Evolutionary conservation across 2,797 vertebrate species (phyloP), one percentile per base, ranked within the genome.

Genomic region (Novumbra hubbsi): DNA sequence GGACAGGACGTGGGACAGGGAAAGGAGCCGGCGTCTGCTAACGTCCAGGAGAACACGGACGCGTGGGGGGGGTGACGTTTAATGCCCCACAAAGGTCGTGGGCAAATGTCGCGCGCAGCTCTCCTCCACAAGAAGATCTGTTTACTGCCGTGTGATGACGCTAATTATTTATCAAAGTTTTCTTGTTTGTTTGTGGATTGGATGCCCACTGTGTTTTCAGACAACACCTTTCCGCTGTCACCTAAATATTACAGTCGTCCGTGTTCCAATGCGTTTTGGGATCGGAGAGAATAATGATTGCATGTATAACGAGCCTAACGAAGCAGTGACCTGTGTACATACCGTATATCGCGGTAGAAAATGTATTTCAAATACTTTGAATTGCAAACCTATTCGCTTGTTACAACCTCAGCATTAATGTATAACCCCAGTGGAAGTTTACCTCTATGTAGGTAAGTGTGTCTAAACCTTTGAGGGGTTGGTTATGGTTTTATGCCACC

Each of bases 401-500:
- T 60, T 2, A 5, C 1, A 60, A 60, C 9, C 55, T 14, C 41
- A 12, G 0, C 24, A 21, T 24, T 12, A 27, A 60, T 60, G 3
- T 12, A 27, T 3, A 24, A 0, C 0, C 2, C 19, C n/a, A 21
- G 52, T n/a, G 19, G 52, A 55, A n/a, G 52, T 55, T 55, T 55
- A 19, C n/a, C 52, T n/a, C 19, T 2, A 0, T 1, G 34, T 3
- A 38, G 34, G 34, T 38, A 38, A 38, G 34, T 38, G 34, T 38
- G 34, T 38, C 34, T 7, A 38, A 38, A 38, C 34, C 0, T 38
- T 6, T 38, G 34, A 38, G 1, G 34, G 34, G 34, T 38, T 38
- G 4, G 34, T 4, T 17, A 6, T 17, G 75, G 73, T 67, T 78
- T 55, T 21, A 2, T 41, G 28, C 80, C 55, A 63, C 55, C 66